Percentiles rank a stretch among this genome's conserved stretches.
These are phyloP conservation scores for Tetragnatha versicolor DNA, from an alignment of 1,140 invertebrate genomes.

Conservation along the genomic window DNA sequence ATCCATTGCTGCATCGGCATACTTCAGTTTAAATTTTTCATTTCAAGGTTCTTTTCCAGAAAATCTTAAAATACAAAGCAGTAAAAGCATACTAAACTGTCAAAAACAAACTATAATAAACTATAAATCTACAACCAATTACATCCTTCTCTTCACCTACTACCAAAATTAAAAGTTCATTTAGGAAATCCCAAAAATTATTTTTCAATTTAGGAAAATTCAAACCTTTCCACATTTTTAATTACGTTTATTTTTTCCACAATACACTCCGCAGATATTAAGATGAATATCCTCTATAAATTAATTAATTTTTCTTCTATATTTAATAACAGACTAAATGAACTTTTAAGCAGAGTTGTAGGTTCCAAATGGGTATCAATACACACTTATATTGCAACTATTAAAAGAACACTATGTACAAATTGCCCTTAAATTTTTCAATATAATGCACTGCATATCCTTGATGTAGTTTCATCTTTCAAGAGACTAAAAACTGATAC, in stretches of 20 bases:
- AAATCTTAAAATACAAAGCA: no score
- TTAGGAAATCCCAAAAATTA: no score
- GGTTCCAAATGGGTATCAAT: background rate
- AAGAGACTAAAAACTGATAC: constrained; percentile 46
- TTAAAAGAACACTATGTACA: constrained; percentile 39
- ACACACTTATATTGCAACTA: constrained; percentile 13
- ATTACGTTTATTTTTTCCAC: background rate
- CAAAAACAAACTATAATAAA: background rate
- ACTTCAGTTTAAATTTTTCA: constrained; percentile 10
- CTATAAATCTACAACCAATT: constrained; percentile 12
- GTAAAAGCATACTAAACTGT: no score
- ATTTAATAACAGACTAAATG: no score
- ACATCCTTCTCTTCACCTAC: constrained; percentile 8
- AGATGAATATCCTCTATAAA: no score
- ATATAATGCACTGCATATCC: constrained; percentile 40
- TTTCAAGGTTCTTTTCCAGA: background rate
- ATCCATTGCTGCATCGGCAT: constrained; percentile 26
- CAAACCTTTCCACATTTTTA: no score
- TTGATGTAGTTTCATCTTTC: background rate
- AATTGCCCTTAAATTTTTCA: constrained; percentile 30
- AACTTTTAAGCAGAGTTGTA: no score
- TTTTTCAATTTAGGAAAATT: no score
- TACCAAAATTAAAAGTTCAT: constrained; percentile 15
- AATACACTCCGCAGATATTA: background rate
- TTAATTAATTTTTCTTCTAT: no score